Conservation (phyloP, 1,140 invertebrate species). For the Drusus annulatus region DNA sequence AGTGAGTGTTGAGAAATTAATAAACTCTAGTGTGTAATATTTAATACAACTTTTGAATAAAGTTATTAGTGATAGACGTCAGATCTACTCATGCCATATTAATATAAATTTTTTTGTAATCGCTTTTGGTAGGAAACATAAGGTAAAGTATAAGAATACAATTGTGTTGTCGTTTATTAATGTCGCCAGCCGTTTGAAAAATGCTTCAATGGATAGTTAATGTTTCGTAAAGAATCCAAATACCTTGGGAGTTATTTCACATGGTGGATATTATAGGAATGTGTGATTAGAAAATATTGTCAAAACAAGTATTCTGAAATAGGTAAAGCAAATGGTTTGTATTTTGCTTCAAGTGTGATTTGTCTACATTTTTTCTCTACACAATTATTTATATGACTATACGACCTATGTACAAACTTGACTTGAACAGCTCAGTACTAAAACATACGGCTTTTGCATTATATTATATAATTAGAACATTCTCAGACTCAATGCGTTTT, state of each 20-base stretch:
- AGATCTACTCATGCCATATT: conserved; percentile 36
- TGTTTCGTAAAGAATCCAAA: background rate
- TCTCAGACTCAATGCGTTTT: too few relatives aligned
- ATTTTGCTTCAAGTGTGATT: too few relatives aligned
- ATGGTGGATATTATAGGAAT: background rate
- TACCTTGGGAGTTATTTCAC: conserved; percentile 7
- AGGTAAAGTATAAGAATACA: background rate
- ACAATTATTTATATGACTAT: too few relatives aligned
- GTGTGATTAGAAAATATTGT: background rate
- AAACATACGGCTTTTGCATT: too few relatives aligned
- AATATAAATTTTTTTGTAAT: conserved; percentile 36
- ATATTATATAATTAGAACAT: too few relatives aligned
- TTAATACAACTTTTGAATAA: conserved; percentile 12
- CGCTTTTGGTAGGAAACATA: conserved; percentile 31
- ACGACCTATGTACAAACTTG: too few relatives aligned
- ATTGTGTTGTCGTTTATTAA: background rate
- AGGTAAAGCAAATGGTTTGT: too few relatives aligned
- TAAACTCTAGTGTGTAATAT: background rate
- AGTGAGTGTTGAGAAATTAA: conserved; percentile 7
- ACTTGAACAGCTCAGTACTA: too few relatives aligned
- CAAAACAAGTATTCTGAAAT: too few relatives aligned
- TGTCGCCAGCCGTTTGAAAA: conserved; percentile 15
- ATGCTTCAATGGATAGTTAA: conserved; percentile 17
- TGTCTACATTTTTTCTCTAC: too few relatives aligned
- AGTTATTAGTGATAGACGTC: conserved; percentile 25